These are phyloP conservation scores for Hemicrepidius hirtus DNA, from an alignment of 2,888 invertebrate species.

Conservation along the genomic window DNA sequence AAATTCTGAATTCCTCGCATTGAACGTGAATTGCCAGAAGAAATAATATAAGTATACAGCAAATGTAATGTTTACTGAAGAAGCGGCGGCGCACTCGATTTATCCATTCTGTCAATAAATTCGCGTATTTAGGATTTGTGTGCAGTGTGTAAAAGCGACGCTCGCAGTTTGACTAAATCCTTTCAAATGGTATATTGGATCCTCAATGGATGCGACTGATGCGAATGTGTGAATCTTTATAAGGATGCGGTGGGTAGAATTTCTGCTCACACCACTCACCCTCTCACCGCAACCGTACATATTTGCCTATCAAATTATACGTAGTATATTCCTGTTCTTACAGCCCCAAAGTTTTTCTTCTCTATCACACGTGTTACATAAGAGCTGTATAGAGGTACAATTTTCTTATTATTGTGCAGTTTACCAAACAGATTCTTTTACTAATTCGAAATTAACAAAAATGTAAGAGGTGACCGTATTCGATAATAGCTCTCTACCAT, in stretches of 20 bases:
- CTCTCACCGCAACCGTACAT: conserved; percentile 45
- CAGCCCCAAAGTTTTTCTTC: background rate
- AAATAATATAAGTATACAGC: conserved; percentile 39
- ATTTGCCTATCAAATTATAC: conserved; percentile 49
- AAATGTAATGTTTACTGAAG: conserved; percentile 52
- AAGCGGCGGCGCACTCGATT: conserved; percentile 52
- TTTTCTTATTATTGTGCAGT: too few relatives aligned
- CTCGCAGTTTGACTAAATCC: conserved; percentile 70
- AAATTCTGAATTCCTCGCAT: conserved; percentile 4
- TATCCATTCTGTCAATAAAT: conserved; percentile 67
- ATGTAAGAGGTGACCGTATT: too few relatives aligned
- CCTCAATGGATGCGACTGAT: conserved; percentile 61
- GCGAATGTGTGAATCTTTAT: conserved; percentile 57
- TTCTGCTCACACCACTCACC: conserved; percentile 48
- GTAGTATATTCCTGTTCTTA: background rate
- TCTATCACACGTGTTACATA: too few relatives aligned
- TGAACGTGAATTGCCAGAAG: conserved; percentile 3
- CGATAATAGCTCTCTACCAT: too few relatives aligned
- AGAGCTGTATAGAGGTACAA: too few relatives aligned
- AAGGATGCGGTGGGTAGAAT: conserved; percentile 54
- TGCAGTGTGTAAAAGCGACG: conserved; percentile 67
- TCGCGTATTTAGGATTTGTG: conserved; percentile 72
- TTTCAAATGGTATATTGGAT: conserved; percentile 70
- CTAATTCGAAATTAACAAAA: too few relatives aligned
- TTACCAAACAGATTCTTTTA: too few relatives aligned